A percentile compares a stretch with the other conserved stretches of the same genome.
Evolutionary conservation across 2,113 vertebrate genomes (phyloP).

Genomic region (Hydrochoerus hydrochaeris): DNA sequence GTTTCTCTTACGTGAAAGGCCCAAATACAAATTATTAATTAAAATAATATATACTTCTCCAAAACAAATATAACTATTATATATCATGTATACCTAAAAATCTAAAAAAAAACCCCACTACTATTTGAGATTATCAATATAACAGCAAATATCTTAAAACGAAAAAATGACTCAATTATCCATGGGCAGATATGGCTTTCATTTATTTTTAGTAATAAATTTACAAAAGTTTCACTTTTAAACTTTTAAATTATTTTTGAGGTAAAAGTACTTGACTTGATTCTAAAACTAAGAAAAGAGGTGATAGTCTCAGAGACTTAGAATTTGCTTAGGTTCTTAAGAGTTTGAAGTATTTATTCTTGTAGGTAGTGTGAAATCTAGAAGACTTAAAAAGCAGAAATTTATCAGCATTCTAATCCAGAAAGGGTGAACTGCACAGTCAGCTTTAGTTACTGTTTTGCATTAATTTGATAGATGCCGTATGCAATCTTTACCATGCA

Average conservation of each 20-base stretch:
- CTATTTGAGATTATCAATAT: background rate
- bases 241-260: slow-evolving; percentile 39
- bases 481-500: background rate
- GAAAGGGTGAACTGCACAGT: background rate
- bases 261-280: slow-evolving; percentile 1
- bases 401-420: background rate
- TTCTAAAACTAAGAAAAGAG: slow-evolving; percentile 44
- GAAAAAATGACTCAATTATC: slow-evolving; percentile 27
- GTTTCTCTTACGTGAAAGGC: background rate
- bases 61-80: background rate
- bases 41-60: background rate
- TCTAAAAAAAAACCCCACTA: background rate
- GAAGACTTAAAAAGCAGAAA: background rate
- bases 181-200: slow-evolving; percentile 14
- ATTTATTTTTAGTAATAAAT: slow-evolving; percentile 25
- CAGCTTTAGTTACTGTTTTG: background rate
- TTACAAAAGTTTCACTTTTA: slow-evolving; percentile 19
- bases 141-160: slow-evolving; percentile 11
- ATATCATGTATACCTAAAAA: background rate
- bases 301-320: background rate
- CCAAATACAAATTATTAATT: background rate
- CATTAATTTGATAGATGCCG: background rate
- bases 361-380: background rate
- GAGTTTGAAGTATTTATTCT: background rate
- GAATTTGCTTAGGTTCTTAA: background rate